phyloP scores from a whole-genome alignment of 2,113 vertebrate species.

The Solea senegalensis region DNA sequence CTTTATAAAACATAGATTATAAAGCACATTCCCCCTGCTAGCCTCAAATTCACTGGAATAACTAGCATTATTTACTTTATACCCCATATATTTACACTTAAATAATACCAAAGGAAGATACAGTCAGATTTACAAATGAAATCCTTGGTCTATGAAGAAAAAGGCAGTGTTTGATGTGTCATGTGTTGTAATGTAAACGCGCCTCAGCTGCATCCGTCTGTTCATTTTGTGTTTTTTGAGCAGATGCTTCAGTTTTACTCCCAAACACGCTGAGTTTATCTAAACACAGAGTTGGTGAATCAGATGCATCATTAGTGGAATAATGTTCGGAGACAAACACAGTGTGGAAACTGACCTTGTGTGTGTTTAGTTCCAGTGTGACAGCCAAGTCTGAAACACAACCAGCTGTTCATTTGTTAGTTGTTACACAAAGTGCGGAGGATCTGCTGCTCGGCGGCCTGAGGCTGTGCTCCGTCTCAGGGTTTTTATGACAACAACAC shows the following conservation, averaged over 20 bases:
- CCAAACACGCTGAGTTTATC: conserved; percentile 40
- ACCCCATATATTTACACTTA: too few species aligned
- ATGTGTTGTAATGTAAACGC: neutral
- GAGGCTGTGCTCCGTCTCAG: neutral
- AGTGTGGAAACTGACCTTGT: conserved; percentile 7
- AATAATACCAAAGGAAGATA: neutral
- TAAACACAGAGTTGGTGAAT: conserved; percentile 37
- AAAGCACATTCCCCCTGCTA: neutral
- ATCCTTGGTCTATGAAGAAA: neutral
- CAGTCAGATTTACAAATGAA: neutral
- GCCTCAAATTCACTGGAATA: too few species aligned
- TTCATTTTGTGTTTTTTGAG: neutral
- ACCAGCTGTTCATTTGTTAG: conserved; percentile 42
- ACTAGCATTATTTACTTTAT: too few species aligned
- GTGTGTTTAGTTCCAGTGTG: conserved; percentile 28
- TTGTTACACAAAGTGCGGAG: conserved; percentile 8
- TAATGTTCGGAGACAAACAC: conserved; percentile 16
- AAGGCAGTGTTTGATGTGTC: neutral
- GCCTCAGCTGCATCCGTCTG: neutral
- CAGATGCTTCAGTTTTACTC: conserved; percentile 31
- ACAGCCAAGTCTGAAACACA: conserved; percentile 41
- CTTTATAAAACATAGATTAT: too few species aligned
- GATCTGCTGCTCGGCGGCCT: conserved; percentile 7
- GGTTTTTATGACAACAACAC: neutral
- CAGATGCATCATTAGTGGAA: conserved; percentile 30